Conservation (phyloP, 1,140 invertebrate genomes). For the Drosophila ambigua region DNA sequence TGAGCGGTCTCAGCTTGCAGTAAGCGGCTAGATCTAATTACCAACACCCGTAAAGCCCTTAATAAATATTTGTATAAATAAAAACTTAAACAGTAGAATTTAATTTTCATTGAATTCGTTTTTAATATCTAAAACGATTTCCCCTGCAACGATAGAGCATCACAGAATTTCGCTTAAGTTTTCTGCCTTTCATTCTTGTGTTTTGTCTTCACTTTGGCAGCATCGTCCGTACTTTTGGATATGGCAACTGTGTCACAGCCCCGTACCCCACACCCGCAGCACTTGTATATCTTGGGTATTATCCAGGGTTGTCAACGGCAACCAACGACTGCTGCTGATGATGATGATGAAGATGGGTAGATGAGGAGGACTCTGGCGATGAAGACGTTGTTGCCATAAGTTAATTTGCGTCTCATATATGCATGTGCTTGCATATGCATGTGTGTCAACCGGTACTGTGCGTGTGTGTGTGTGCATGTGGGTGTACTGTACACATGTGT, state of each 20-base stretch:
- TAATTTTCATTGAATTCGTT: background rate
- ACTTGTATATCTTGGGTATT: slow-evolving; percentile 66
- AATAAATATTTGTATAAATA: background rate
- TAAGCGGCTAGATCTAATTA: too few relatives aligned
- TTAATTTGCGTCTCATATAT: slow-evolving; percentile 76
- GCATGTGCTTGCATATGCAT: slow-evolving; percentile 58
- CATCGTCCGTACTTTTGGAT: slow-evolving; percentile 66
- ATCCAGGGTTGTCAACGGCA: slow-evolving; percentile 65
- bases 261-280: slow-evolving; percentile 12
- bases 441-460: slow-evolving; percentile 44
- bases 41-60: too few relatives aligned
- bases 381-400: slow-evolving; percentile 70
- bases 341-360: slow-evolving; percentile 23
- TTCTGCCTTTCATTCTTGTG: slow-evolving; percentile 8
- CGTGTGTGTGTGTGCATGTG: background rate
- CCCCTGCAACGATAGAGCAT: slow-evolving; percentile 16
- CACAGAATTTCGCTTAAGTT: background rate
- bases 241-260: slow-evolving; percentile 63
- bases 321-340: slow-evolving; percentile 51
- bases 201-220: slow-evolving; percentile 53
- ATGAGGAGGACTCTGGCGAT: slow-evolving; percentile 12
- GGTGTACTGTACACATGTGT: slow-evolving; percentile 8
- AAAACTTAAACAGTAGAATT: too few relatives aligned
- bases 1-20: too few relatives aligned
- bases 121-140: background rate